A percentile compares a stretch with the other conserved stretches of the same genome.
These are phyloP conservation scores for Prunella himalayana DNA, from an alignment of 2,113 vertebrate genomes.

Conservation along the genomic window DNA sequence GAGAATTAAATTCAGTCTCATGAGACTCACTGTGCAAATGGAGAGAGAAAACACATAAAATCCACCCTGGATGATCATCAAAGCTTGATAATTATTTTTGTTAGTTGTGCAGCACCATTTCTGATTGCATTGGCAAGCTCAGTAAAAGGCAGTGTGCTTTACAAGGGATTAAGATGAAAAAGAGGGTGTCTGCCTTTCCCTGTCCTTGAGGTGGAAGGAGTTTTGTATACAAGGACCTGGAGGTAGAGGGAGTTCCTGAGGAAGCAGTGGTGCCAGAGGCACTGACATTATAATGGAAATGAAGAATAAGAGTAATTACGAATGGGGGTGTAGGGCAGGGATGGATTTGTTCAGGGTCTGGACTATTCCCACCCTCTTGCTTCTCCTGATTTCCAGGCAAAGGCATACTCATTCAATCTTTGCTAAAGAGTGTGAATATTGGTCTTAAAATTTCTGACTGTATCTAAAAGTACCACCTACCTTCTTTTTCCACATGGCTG, in stretches of 20 bases:
- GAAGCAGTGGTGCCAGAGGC: neutral
- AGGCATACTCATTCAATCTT: neutral
- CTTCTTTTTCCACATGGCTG: accelerated
- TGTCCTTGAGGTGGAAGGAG: neutral
- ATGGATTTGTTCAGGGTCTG: neutral
- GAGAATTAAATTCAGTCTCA: neutral
- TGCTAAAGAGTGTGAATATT: neutral
- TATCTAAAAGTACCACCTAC: neutral
- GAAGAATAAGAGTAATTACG: neutral
- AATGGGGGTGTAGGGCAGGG: neutral
- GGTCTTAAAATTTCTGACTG: neutral
- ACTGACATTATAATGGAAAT: neutral
- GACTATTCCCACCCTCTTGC: neutral
- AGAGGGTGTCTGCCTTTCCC: conserved; percentile 27
- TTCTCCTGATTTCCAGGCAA: neutral
- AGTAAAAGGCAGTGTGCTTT: neutral
- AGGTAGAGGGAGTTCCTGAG: neutral
- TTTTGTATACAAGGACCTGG: neutral
- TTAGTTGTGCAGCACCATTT: conserved; percentile 11
- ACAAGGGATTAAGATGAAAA: conserved; percentile 39
- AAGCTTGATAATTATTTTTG: conserved; percentile 38
- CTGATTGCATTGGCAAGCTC: conserved; percentile 11
- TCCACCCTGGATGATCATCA: neutral
- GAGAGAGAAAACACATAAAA: conserved; percentile 20
- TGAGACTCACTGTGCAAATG: neutral